These are phyloP conservation scores for Tinea semifulvella DNA, from an alignment of 2,888 invertebrate species.

Conservation along the genomic window DNA sequence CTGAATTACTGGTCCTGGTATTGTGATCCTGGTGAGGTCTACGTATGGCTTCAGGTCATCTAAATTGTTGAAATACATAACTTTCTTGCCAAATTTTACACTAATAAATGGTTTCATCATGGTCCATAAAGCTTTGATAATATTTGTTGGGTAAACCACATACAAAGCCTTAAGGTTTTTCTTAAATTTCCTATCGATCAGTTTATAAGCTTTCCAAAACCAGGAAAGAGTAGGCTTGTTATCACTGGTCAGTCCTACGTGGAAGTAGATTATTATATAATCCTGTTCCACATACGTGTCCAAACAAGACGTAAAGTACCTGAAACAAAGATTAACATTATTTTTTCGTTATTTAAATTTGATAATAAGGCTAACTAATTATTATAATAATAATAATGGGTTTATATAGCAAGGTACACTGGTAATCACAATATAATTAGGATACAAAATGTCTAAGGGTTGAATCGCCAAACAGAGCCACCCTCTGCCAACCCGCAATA, in stretches of 20 bases:
- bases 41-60: conserved; percentile 90
- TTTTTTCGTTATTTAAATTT: background rate
- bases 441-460: no score
- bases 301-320: conserved; percentile 92
- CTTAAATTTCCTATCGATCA: conserved; percentile 98
- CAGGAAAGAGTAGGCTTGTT: conserved; percentile 96
- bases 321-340: conserved; percentile 35
- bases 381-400: no score
- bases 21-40: conserved; percentile 87
- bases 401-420: no score
- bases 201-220: conserved; percentile 96
- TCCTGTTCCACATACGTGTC: conserved; percentile 99
- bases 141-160: conserved; percentile 97
- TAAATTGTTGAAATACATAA: conserved; percentile 96
- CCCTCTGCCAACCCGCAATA: no score
- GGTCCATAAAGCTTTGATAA: conserved; percentile 94
- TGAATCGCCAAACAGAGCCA: no score
- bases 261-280: conserved; percentile 97
- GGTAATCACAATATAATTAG: no score
- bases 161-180: conserved; percentile 98
- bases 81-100: conserved; percentile 97
- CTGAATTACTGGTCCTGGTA: conserved; percentile 91
- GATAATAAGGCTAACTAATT: no score
- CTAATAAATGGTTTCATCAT: conserved; percentile 97
- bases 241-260: conserved; percentile 93